These are phyloP conservation scores for Raja brachyura DNA, from an alignment of 2,113 vertebrate genomes.

Conservation along the genomic window DNA sequence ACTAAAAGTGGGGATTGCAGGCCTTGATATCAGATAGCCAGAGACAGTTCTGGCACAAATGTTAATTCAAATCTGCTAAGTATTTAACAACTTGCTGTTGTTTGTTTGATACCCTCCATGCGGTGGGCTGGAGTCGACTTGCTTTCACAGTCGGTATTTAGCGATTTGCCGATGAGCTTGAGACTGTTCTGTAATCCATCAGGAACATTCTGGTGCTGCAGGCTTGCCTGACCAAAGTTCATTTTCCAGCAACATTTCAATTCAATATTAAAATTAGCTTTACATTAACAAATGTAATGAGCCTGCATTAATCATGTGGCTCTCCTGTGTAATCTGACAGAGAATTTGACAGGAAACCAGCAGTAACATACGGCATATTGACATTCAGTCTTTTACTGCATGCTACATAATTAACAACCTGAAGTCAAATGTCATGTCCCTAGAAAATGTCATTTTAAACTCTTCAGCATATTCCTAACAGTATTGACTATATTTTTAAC, in stretches of 20 bases:
- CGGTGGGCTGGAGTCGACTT: background rate
- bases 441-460: constrained; percentile 11
- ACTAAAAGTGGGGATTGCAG: no score
- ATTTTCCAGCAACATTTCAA: constrained; percentile 7
- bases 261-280: constrained; percentile 15
- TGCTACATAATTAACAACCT: background rate
- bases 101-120: background rate
- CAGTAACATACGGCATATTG: background rate
- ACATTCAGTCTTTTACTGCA: constrained; percentile 3
- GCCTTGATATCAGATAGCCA: no score
- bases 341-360: background rate
- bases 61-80: background rate
- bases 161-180: background rate
- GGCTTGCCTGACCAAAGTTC: background rate
- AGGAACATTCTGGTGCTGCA: background rate
- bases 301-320: background rate
- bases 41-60: background rate
- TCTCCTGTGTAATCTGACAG: background rate
- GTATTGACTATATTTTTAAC: constrained; percentile 8
- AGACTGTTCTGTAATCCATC: background rate
- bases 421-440: constrained; percentile 20
- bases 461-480: background rate
- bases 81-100: background rate
- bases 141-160: background rate
- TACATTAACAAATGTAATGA: constrained; percentile 4